Evolutionary conservation across 2,888 invertebrate species (phyloP), one percentile per base, ranked within the genome.

Genomic region (Beris chalybata): DNA sequence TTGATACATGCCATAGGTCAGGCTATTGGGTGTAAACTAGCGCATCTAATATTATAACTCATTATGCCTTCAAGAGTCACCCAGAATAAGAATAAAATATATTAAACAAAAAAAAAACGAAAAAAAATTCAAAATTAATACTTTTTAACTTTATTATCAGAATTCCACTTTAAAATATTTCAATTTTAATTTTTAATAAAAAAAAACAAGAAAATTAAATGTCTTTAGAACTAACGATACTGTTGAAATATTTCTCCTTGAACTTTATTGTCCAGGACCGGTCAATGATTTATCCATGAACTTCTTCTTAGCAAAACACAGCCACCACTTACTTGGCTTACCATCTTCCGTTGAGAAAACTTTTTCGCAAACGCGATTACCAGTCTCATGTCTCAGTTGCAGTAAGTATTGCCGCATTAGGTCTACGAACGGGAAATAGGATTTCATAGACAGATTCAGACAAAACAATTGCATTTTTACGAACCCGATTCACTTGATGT

Each of bases 301-400:
- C 86, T 96, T 97, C 87, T 97, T 96, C 79, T 97, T 97, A 32
- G 97, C 92, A 83, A 99, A 99, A 79, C 99, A 99, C 66, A 97
- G 83, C 99, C 99, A 99, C 99, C 99, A 99, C 83, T 99, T 99
- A 78, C 93, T 95, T 7, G 98, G 97, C 76, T 95, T 96, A 6
- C 95, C 96, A 78, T 94, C 94, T 71, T 92, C 92, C 11, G 88
- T 86, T 53, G 88, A 89, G 81, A 95, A 97, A 3, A 87, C 98
- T 82, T 91, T 93, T 68, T 97, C 97, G 78, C 93, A 89, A 12
- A 99, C 88, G 71, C 99, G 86, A 64, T 86, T 82, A 3, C 98
- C 97, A 32, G 95, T 93, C 82, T 99, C 99, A 82, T 98, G 97
- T 67, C 99, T 85, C 69, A 98, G 79, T 82, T 99, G 99, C 71